These are phyloP conservation scores for Apodemus speciosus DNA, from an alignment of 2,113 vertebrate species.

Conservation along the genomic window DNA sequence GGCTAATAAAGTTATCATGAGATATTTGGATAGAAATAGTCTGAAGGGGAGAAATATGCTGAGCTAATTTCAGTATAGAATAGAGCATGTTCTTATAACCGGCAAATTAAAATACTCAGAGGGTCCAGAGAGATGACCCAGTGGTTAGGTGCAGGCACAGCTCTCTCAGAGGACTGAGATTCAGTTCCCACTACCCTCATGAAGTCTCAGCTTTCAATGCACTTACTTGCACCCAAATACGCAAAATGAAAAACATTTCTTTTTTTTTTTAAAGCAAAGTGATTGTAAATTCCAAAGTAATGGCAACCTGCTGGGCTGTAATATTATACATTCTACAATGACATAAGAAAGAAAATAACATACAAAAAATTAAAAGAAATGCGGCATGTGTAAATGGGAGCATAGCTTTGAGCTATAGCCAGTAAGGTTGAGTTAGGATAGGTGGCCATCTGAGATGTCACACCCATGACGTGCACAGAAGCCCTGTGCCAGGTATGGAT, in stretches of 20 bases:
- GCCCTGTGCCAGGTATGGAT: not conserved
- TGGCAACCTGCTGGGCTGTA: not conserved
- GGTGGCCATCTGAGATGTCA: not conserved
- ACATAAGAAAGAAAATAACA: not conserved
- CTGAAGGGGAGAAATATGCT: not conserved
- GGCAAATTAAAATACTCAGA: not conserved
- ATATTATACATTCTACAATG: not conserved
- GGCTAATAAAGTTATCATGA: constrained; percentile 11
- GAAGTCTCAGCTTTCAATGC: not conserved
- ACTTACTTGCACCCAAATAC: not conserved
- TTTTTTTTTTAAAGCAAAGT: not conserved
- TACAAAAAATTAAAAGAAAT: not conserved
- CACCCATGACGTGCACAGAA: not conserved
- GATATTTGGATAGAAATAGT: not conserved
- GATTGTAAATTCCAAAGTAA: constrained; percentile 13
- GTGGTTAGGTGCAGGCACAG: not conserved
- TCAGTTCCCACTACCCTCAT: not conserved
- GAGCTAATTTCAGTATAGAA: not conserved
- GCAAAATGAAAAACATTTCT: not conserved
- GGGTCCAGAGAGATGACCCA: not conserved
- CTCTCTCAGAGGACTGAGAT: not conserved
- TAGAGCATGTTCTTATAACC: not conserved
- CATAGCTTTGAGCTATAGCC: not conserved
- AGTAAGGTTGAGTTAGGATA: not conserved
- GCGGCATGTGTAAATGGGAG: not conserved